Percentiles rank a stretch among this genome's conserved stretches.
phyloP scores from a whole-genome alignment of 2,797 vertebrate species.

The Tinamus major region DNA sequence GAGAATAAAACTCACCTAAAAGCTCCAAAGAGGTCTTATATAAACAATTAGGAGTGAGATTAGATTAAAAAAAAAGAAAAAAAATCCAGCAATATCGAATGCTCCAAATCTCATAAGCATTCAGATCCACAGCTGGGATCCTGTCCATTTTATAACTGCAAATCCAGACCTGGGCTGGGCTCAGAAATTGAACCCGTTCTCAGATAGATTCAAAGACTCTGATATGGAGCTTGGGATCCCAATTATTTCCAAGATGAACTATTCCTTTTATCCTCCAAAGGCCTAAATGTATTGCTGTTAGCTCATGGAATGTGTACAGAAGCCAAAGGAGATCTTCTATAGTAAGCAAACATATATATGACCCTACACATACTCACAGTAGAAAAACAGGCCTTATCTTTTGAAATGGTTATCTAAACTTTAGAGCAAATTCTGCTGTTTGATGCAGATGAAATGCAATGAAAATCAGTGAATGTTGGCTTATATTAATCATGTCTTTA shows the following conservation, averaged over 20 bases:
- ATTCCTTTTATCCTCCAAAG: conserved; percentile 6
- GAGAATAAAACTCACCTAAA: not conserved
- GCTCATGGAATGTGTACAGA: not conserved
- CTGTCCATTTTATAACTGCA: not conserved
- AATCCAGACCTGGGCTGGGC: not conserved
- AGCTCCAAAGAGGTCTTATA: not conserved
- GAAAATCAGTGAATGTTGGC: not conserved
- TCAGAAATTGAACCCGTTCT: not conserved
- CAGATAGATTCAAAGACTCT: conserved; percentile 25
- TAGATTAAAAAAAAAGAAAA: not conserved
- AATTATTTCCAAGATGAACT: conserved; percentile 36
- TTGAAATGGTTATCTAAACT: not conserved
- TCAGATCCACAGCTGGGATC: not conserved
- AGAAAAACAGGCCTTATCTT: not conserved
- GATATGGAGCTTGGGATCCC: conserved; percentile 15
- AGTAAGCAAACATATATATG: not conserved
- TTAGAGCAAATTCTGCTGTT: not conserved
- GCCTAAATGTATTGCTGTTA: conserved; percentile 13
- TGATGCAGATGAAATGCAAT: not conserved
- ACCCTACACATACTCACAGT: not conserved
- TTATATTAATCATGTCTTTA: conserved; percentile 1
- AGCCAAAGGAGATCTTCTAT: conserved; percentile 21
- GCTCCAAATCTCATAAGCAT: not conserved
- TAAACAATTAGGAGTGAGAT: not conserved
- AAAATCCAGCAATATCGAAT: not conserved